These are phyloP conservation scores for Crotalus horridus DNA, from an alignment of 2,113 vertebrate species.

Conservation along the genomic window DNA sequence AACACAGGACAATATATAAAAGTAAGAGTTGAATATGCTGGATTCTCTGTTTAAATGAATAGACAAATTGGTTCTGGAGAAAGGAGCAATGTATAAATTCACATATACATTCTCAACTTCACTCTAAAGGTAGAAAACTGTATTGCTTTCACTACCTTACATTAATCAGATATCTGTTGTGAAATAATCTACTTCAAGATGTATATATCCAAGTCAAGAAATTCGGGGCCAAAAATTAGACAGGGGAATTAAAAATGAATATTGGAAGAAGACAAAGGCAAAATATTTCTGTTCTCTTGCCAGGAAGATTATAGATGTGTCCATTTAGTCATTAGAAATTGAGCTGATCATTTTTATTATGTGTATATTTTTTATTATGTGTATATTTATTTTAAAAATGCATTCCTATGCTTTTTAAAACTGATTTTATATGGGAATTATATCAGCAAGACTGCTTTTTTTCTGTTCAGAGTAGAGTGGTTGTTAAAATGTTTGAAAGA, in stretches of 20 bases:
- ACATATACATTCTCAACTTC: background rate
- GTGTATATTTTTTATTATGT: background rate
- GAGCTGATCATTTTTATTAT: background rate
- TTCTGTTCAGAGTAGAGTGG: background rate
- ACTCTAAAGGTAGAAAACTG: background rate
- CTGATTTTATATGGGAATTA: background rate
- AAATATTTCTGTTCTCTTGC: background rate
- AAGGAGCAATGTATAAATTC: background rate
- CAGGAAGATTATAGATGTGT: background rate
- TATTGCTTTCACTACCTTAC: background rate
- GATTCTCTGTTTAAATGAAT: background rate
- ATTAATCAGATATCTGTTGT: background rate
- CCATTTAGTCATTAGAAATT: background rate
- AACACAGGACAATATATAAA: background rate
- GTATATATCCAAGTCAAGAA: background rate
- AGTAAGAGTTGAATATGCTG: background rate
- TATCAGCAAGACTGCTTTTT: background rate
- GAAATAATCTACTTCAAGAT: background rate
- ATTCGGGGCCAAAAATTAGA: background rate
- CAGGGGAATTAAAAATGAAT: background rate
- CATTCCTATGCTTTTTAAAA: background rate
- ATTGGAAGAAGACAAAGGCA: background rate
- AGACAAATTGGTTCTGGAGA: background rate
- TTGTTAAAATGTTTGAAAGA: constrained; percentile 25
- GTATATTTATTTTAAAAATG: background rate